Conservation (phyloP, 2,113 vertebrate genomes). For the Tragulus kanchil region DNA sequence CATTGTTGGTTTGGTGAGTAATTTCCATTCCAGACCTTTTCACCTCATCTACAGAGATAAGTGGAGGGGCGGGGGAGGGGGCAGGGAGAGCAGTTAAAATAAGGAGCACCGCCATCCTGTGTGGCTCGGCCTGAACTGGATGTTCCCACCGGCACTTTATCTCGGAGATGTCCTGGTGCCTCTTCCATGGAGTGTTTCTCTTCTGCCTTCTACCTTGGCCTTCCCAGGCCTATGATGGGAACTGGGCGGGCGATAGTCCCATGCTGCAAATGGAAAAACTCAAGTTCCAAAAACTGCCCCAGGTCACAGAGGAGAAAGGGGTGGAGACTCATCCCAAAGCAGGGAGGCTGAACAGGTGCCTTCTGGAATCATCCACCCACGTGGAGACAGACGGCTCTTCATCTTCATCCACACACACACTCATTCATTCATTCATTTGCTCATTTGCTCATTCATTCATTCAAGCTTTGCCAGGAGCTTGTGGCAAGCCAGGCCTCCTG, state of each 20-base stretch:
- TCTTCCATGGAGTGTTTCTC: background rate
- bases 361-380: background rate
- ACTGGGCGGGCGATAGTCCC: background rate
- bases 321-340: background rate
- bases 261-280: background rate
- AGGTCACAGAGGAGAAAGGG: background rate
- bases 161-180: background rate
- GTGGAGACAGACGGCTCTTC: too few relatives aligned
- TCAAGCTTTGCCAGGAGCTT: background rate
- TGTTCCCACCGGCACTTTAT: background rate
- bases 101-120: too few relatives aligned
- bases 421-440: background rate
- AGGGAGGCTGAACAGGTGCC: background rate
- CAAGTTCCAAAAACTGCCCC: background rate
- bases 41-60: background rate
- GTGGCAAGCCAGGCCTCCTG: background rate
- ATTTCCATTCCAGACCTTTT: background rate
- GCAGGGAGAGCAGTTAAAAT: background rate
- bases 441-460: background rate
- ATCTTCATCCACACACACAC: background rate
- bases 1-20: background rate
- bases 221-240: background rate
- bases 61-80: too few relatives aligned
- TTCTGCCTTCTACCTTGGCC: background rate
- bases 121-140: fast-evolving